Conservation (phyloP, 1,140 invertebrate genomes). For the Leptonema lineaticorne region DNA sequence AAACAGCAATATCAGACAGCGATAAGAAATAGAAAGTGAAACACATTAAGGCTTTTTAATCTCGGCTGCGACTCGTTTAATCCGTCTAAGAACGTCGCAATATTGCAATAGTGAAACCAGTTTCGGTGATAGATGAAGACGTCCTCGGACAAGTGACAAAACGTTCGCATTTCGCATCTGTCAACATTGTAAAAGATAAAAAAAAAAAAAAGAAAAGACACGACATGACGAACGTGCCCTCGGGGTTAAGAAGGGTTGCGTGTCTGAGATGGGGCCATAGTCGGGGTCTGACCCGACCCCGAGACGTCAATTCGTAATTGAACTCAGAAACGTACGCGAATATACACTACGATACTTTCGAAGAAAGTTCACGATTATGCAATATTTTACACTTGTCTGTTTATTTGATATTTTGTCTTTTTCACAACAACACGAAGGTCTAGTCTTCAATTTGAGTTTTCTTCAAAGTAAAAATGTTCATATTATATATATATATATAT, state of each 20-base stretch:
- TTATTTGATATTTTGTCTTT: too few relatives aligned
- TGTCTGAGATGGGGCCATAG: background rate
- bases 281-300: background rate
- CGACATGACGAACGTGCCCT: too few relatives aligned
- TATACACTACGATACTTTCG: background rate
- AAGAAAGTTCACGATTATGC: too few relatives aligned
- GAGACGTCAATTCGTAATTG: background rate
- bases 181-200: background rate
- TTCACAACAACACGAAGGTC: too few relatives aligned
- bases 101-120: conserved; percentile 24
- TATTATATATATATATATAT: too few relatives aligned
- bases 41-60: conserved; percentile 35
- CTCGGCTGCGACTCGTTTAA: conserved; percentile 23
- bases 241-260: background rate
- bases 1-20: background rate
- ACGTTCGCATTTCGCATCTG: background rate
- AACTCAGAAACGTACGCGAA: background rate
- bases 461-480: too few relatives aligned
- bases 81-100: conserved; percentile 1
- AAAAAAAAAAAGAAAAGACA: background rate
- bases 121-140: conserved; percentile 36
- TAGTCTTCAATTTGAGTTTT: too few relatives aligned
- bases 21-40: conserved; percentile 35
- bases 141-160: conserved; percentile 1
- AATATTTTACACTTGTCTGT: too few relatives aligned